A percentile compares a stretch with the other conserved stretches of the same genome.
These are phyloP conservation scores for Phoxinus dragarum DNA, from an alignment of 2,797 vertebrate species.

Conservation along the genomic window DNA sequence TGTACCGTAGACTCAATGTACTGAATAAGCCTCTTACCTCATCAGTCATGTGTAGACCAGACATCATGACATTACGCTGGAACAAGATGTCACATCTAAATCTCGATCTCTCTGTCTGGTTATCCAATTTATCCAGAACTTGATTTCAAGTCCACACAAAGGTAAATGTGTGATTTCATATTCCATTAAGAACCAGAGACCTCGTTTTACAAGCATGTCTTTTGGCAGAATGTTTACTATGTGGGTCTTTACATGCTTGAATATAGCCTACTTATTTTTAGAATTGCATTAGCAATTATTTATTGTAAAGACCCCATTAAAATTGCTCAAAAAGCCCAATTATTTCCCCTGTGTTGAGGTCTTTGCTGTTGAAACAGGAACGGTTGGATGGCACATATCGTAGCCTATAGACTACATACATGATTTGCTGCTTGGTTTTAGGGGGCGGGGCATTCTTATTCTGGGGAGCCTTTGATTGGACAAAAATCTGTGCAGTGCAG, in stretches of 20 bases:
- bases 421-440: background rate
- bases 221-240: background rate
- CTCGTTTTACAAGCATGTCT: background rate
- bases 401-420: background rate
- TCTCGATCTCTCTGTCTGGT: conserved; percentile 8
- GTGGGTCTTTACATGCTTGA: background rate
- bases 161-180: conserved; percentile 1
- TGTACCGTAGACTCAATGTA: conserved; percentile 30
- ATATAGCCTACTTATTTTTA: background rate
- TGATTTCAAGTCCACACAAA: background rate
- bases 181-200: background rate
- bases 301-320: background rate
- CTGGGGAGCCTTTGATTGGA: background rate
- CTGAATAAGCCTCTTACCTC: conserved; percentile 51
- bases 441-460: background rate
- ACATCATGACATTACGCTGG: conserved; percentile 28
- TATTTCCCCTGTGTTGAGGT: background rate
- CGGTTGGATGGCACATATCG: no score
- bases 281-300: background rate
- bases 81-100: conserved; percentile 37
- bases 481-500: background rate
- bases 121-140: background rate
- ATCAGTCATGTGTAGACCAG: conserved; percentile 44
- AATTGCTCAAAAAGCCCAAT: background rate
- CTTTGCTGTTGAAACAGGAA: background rate